A percentile compares a stretch with the other conserved stretches of the same genome.
Evolutionary conservation across 2,797 vertebrate species (phyloP).

Genomic region (Sebastes diaconus): DNA sequence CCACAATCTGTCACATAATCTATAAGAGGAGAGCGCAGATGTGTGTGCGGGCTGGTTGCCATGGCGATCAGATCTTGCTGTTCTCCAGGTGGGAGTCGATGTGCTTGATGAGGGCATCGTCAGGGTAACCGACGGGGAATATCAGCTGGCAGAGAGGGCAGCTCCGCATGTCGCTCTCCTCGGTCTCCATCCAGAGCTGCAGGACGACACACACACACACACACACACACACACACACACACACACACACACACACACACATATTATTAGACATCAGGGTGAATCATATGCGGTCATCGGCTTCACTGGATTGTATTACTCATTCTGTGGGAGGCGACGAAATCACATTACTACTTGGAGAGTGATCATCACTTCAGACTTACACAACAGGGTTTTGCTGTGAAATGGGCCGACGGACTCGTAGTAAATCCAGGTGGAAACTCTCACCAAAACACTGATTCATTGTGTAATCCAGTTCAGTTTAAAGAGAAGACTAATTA

Average conservation of each 20-base stretch:
- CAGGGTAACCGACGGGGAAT: conserved; percentile 95
- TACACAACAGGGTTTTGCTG: background rate
- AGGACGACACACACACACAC: conserved; percentile 29
- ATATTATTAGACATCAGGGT: background rate
- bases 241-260: background rate
- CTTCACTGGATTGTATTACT: conserved; percentile 37
- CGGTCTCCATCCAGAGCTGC: conserved; percentile 97
- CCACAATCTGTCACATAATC: conserved; percentile 39
- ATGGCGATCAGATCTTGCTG: conserved; percentile 93
- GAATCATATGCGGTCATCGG: background rate
- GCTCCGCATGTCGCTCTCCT: conserved; percentile 92
- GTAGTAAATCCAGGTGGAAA: conserved; percentile 30
- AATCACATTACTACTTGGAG: conserved; percentile 4
- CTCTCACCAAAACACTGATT: background rate
- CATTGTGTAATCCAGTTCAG: background rate
- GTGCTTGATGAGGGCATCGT: conserved; percentile 97
- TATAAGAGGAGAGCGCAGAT: conserved; percentile 45
- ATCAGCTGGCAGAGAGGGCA: conserved; percentile 97
- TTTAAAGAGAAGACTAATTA: background rate
- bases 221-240: conserved; percentile 6
- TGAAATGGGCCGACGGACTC: background rate
- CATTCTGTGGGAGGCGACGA: conserved; percentile 38
- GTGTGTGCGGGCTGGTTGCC: conserved; percentile 55
- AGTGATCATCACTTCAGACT: conserved; percentile 26
- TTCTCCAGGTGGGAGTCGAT: conserved; percentile 98